Evolutionary conservation across 2,797 vertebrate genomes (phyloP).

Genomic region (Tadarida brasiliensis): DNA sequence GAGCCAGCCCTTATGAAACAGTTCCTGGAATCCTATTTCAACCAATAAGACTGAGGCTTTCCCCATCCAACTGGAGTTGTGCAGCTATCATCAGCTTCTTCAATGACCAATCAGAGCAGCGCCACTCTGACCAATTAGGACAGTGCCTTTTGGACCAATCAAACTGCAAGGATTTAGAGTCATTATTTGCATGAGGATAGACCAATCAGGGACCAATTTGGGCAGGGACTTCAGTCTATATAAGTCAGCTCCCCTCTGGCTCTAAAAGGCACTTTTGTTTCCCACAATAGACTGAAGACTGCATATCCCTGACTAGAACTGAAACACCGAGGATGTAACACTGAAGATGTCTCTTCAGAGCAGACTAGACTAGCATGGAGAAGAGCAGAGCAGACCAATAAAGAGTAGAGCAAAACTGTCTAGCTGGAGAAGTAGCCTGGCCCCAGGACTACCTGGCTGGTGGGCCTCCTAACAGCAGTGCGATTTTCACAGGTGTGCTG

Average conservation of each 20-base stretch:
- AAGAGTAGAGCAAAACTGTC: neutral
- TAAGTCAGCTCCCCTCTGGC: neutral
- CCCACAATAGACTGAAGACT: neutral
- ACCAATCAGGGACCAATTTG: neutral
- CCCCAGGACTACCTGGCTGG: neutral
- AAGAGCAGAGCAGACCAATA: neutral
- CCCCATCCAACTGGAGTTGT: neutral
- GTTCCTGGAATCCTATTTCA: neutral
- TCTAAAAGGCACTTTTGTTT: neutral
- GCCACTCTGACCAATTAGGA: neutral
- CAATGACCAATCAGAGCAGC: neutral
- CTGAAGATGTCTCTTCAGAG: neutral
- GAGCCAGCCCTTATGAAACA: neutral
- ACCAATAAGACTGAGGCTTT: neutral
- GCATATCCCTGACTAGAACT: neutral
- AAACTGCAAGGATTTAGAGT: neutral
- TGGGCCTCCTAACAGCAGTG: neutral
- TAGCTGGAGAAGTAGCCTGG: neutral
- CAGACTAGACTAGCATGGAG: neutral
- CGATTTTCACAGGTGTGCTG: neutral
- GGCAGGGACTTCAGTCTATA: neutral
- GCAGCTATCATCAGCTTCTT: neutral
- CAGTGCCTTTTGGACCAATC: neutral
- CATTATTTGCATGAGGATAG: neutral
- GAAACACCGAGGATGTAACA: neutral